Evolutionary conservation across 2,888 invertebrate genomes (phyloP).

Genomic region (Clivina fossor): DNA sequence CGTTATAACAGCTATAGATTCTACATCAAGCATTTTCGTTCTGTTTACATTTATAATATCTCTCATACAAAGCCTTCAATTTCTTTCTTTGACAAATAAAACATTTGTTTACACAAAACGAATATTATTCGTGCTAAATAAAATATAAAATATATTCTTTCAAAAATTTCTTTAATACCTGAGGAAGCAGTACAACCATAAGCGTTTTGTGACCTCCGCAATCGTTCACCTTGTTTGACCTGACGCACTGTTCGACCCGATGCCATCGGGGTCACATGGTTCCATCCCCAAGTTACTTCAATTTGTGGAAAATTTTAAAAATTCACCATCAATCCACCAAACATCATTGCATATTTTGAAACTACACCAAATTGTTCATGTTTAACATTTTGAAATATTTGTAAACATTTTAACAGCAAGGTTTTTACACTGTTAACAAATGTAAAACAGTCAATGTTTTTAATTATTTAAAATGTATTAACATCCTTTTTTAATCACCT

Average conservation of each 20-base stretch:
- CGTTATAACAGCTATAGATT: no score
- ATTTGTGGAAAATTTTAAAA: background rate
- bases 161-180: no score
- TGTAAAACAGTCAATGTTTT: background rate
- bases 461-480: constrained; percentile 1
- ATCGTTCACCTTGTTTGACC: constrained; percentile 67
- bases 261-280: constrained; percentile 63
- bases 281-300: constrained; percentile 49
- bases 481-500: no score
- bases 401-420: no score
- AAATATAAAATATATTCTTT: background rate
- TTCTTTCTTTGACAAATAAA: no score
- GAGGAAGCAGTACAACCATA: constrained; percentile 19
- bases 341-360: no score
- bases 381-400: no score
- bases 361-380: no score
- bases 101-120: background rate
- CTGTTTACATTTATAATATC: no score
- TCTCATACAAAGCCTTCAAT: no score
- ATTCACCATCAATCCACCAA: background rate
- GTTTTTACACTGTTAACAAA: background rate
- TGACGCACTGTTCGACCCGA: constrained; percentile 68
- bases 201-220: constrained; percentile 51
- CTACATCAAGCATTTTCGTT: no score
- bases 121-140: background rate